phyloP scores from a whole-genome alignment of 2,797 vertebrate genomes.

The Lithobates sylvaticus region DNA sequence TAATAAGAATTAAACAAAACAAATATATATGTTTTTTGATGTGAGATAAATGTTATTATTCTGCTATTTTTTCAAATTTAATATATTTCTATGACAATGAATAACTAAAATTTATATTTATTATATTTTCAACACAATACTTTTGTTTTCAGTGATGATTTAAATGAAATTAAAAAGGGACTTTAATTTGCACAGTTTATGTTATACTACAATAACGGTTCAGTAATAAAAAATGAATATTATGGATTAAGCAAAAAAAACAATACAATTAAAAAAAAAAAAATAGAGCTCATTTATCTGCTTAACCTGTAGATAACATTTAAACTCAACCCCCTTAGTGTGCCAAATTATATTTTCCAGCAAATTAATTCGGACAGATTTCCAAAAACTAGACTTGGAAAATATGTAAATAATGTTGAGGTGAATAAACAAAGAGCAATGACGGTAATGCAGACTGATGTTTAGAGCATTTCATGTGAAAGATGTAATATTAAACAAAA shows the following conservation, averaged over 20 bases:
- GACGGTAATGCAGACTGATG: conserved; percentile 51
- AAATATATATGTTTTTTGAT: too few relatives aligned
- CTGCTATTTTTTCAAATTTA: too few relatives aligned
- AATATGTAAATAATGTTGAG: conserved; percentile 47
- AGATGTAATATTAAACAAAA: conserved; percentile 22
- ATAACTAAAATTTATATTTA: too few relatives aligned
- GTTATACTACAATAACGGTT: background rate
- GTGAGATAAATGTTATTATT: too few relatives aligned
- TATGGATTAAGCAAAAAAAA: background rate
- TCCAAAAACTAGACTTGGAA: conserved; percentile 13
- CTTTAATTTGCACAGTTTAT: too few relatives aligned
- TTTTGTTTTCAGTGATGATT: background rate
- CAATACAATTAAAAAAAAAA: background rate
- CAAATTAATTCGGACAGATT: conserved; percentile 33
- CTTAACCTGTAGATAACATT: conserved; percentile 19
- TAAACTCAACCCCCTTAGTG: background rate
- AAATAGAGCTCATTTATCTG: background rate
- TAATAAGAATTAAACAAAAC: too few relatives aligned
- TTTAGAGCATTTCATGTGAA: conserved; percentile 31
- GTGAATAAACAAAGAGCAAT: conserved; percentile 24
- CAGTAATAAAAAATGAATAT: background rate
- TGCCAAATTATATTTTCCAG: conserved; percentile 32
- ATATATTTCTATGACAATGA: too few relatives aligned
- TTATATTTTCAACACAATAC: too few relatives aligned
- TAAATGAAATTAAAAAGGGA: too few relatives aligned